Evolutionary conservation across 1,140 invertebrate genomes (phyloP).

Genomic region (Oscheius sp.): DNA sequence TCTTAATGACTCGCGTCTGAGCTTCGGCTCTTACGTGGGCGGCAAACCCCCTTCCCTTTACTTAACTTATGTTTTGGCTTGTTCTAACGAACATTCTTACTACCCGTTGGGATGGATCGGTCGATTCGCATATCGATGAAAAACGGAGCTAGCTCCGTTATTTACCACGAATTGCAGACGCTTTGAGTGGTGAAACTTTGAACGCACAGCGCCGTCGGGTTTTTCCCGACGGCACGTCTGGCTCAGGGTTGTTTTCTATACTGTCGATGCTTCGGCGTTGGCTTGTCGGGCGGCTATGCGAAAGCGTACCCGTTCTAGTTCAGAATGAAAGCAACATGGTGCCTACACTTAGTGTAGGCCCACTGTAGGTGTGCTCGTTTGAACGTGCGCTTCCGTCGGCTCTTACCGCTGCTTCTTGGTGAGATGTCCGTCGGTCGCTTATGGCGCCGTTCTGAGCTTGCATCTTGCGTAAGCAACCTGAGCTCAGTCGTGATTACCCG

Average conservation of each 20-base stretch:
- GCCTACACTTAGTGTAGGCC: too few species aligned
- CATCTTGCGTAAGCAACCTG: conserved; percentile 5
- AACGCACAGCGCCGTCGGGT: conserved; percentile 72
- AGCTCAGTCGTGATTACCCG: conserved; percentile 73
- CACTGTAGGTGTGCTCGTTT: too few species aligned
- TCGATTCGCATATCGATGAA: conserved; percentile 77
- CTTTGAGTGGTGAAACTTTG: conserved; percentile 76
- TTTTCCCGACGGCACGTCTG: conserved; percentile 66
- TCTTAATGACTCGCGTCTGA: too few species aligned
- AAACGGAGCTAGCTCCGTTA: conserved; percentile 75
- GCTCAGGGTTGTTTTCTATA: conserved; percentile 63
- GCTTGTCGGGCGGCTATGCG: background rate
- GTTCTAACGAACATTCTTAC: too few species aligned
- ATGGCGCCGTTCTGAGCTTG: too few species aligned
- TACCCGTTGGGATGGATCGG: conserved; percentile 68
- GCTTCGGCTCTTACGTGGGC: too few species aligned
- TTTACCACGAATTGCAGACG: conserved; percentile 77
- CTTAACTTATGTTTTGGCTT: too few species aligned
- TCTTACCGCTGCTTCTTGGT: too few species aligned
- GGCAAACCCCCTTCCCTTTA: too few species aligned
- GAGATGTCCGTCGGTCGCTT: too few species aligned
- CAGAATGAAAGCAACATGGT: background rate
- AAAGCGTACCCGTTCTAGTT: background rate
- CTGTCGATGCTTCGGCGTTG: background rate
- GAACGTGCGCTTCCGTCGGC: too few species aligned